Percentiles rank a stretch among this genome's conserved stretches.
phyloP scores from a whole-genome alignment of 2,888 invertebrate genomes.

The Tipula unca region DNA sequence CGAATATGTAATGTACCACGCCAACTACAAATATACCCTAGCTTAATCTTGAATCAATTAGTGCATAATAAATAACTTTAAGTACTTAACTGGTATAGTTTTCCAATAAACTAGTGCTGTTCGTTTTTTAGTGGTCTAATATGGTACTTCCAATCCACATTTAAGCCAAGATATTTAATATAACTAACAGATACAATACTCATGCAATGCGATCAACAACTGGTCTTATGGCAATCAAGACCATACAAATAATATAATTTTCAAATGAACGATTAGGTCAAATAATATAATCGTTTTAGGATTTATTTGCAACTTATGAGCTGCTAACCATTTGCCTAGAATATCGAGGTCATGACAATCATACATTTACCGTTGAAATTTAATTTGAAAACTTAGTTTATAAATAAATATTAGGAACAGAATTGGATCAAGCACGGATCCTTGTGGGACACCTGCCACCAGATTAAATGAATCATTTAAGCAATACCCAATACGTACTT shows the following conservation, averaged over 20 bases:
- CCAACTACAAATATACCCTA: not conserved
- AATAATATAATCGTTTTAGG: no score
- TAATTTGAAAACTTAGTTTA: no score
- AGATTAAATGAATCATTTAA: no score
- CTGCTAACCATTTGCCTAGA: no score
- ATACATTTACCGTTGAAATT: no score
- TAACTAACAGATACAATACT: not conserved
- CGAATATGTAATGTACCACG: no score
- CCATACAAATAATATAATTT: not conserved
- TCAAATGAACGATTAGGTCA: not conserved
- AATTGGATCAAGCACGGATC: no score
- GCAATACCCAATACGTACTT: not conserved
- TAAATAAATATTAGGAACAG: no score
- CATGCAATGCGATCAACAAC: not conserved
- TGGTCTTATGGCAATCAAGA: no score
- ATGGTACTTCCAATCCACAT: not conserved
- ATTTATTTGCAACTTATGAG: not conserved
- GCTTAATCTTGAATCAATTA: not conserved
- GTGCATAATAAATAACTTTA: not conserved
- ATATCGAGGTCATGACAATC: no score
- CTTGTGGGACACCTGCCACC: no score
- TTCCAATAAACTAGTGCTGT: not conserved
- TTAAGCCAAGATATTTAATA: not conserved
- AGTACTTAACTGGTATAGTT: not conserved
- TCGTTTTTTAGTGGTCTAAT: not conserved